These are phyloP conservation scores for Sialia sialis DNA, from an alignment of 2,113 vertebrate genomes.

Conservation along the genomic window DNA sequence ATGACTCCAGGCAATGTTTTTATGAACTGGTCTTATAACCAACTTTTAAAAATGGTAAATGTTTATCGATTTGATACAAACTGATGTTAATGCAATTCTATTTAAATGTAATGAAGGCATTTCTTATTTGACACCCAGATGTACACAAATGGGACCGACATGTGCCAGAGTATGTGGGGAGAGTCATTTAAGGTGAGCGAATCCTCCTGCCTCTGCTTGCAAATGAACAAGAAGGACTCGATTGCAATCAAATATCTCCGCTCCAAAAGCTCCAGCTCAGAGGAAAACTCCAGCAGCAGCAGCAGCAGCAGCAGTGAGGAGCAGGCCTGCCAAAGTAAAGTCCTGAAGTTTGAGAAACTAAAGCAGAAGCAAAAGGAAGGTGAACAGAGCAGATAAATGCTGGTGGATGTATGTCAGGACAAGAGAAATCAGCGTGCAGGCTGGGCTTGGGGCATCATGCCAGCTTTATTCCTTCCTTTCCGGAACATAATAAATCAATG, in stretches of 20 bases:
- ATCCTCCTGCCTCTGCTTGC: conserved; percentile 68
- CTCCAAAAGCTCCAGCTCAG: conserved; percentile 33
- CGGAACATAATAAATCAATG: conserved; percentile 25
- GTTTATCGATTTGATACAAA: not conserved
- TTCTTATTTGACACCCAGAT: conserved; percentile 50
- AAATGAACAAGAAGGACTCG: conserved; percentile 63
- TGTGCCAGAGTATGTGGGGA: conserved; percentile 73
- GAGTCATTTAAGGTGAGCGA: conserved; percentile 57
- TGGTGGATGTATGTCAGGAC: not conserved
- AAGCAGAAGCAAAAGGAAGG: not conserved
- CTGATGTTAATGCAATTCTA: not conserved
- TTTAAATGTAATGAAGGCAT: not conserved
- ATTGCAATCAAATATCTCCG: conserved; percentile 35
- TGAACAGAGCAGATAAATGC: not conserved
- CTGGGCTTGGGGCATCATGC: not conserved
- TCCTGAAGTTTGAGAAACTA: not conserved
- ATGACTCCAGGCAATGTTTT: not conserved
- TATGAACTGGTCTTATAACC: not conserved
- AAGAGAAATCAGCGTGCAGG: not conserved
- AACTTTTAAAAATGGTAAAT: not conserved
- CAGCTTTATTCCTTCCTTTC: conserved; percentile 2
- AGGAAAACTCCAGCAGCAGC: conserved; percentile 40
- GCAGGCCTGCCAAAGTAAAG: conserved; percentile 19
- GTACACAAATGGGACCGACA: conserved; percentile 61
- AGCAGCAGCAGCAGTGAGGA: conserved; percentile 38